These are phyloP conservation scores for Dynastes grantii DNA, from an alignment of 2,888 invertebrate species.

Conservation along the genomic window DNA sequence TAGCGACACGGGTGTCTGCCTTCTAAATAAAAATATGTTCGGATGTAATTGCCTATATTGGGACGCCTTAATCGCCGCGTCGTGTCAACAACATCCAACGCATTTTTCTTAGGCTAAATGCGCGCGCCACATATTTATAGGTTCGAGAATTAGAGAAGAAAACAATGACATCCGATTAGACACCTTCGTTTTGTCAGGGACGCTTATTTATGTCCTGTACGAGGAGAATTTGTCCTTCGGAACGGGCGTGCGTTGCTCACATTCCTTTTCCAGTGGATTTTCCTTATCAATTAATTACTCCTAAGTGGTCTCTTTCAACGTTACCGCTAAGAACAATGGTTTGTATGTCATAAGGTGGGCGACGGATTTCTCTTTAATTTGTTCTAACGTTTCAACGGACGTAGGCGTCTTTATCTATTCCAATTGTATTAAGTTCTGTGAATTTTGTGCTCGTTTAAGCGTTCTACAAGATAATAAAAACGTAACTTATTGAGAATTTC, in stretches of 20 bases:
- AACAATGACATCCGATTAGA: no score
- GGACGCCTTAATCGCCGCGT: no score
- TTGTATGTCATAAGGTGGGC: neutral
- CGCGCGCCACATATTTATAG: conserved; percentile 41
- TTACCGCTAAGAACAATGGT: conserved; percentile 15
- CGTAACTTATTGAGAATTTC: no score
- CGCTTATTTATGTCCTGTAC: conserved; percentile 31
- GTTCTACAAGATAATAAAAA: no score
- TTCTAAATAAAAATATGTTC: no score
- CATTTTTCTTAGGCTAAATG: neutral
- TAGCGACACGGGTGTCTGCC: neutral
- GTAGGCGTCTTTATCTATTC: conserved; percentile 3
- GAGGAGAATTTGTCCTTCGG: conserved; percentile 11
- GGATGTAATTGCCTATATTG: no score
- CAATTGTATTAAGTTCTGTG: conserved; percentile 6
- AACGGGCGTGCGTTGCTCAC: neutral
- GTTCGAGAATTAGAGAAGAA: conserved; percentile 1
- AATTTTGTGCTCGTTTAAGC: neutral
- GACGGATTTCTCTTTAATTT: conserved; percentile 4
- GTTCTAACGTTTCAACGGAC: neutral
- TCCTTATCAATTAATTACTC: conserved; percentile 26
- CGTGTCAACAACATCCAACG: no score
- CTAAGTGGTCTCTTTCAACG: conserved; percentile 21
- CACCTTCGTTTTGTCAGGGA: neutral
- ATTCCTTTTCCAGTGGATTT: neutral